phyloP scores from a whole-genome alignment of 2,797 vertebrate genomes.

The Fistularia commersonii region DNA sequence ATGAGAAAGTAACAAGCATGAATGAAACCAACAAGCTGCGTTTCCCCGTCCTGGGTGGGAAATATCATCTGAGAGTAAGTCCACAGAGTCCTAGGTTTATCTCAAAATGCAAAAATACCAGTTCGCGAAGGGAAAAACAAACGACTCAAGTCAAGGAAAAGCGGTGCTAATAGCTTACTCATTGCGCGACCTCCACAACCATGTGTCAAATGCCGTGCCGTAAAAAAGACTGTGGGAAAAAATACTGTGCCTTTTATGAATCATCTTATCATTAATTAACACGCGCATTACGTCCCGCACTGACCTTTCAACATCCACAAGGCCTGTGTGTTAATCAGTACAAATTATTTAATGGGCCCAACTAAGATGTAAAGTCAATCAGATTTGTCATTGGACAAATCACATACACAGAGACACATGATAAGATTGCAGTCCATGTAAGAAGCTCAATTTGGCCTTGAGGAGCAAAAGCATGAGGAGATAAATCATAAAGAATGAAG shows the following conservation, averaged over 20 bases:
- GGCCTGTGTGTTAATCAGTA: constrained; percentile 10
- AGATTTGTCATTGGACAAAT: too few species aligned
- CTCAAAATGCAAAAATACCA: constrained; percentile 21
- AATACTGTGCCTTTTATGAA: constrained; percentile 49
- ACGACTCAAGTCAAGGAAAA: constrained; percentile 28
- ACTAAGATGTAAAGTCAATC: too few species aligned
- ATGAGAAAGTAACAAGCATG: constrained; percentile 8
- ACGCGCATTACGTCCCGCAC: constrained; percentile 24
- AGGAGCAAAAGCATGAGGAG: too few species aligned
- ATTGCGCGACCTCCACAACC: constrained; percentile 58
- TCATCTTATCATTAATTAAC: constrained; percentile 74
- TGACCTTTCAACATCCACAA: constrained; percentile 17
- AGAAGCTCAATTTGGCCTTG: too few species aligned
- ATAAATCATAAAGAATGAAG: too few species aligned
- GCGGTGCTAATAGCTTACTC: constrained; percentile 70
- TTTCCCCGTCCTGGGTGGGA: constrained; percentile 7
- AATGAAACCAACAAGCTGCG: constrained; percentile 9
- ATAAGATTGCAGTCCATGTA: too few species aligned
- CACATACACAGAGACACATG: too few species aligned
- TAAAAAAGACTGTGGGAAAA: constrained; percentile 38
- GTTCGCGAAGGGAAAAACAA: constrained; percentile 29
- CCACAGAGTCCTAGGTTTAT: neutral
- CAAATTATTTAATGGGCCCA: constrained; percentile 10
- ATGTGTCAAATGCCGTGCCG: constrained; percentile 39
- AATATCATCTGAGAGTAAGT: neutral